Base-by-base conservation (phyloP, 2,797 vertebrate genomes). In the Pangasius sanitwongsei region DNA sequence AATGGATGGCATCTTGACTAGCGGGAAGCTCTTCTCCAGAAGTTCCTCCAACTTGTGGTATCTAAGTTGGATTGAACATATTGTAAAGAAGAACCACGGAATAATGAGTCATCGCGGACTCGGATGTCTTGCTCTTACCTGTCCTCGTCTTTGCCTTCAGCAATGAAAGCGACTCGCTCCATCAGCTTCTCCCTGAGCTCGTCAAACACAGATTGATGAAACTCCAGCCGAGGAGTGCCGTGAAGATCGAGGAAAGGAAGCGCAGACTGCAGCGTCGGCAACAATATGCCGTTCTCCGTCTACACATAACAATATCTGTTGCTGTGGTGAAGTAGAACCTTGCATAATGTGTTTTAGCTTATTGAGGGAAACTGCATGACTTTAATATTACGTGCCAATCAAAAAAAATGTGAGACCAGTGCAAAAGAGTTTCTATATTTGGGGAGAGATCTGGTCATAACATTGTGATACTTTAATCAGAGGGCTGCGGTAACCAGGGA, bases 191-290 rank as follows among this genome's bases (percentile, higher is more conserved):
- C 98, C 1, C 98, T 93, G 15, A 99, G 96, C 94, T 99, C 98
- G 0, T 99, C 98, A 3, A 99, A 99, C 37, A 99, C 98, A 0
- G 98, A 99, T 96, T 99, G 98, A 91, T 99, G 98, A 92, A 99
- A 99, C 95, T 99, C 98, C n/a, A 99, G 94, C 7, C 98, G 95
- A 0, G 98, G 98, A 0, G 98, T 99, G 23, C 98, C 98, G 0
- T 99, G 98, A 78, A 99, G 97, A 94, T 99, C 98, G 90, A 99
- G 92, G 94, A 99, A 99, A 18, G 98, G 98, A 85, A 99, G 93
- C 0, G 98, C 98, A 0, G 98, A 99, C 95, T 99, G 98, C 37
- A 99, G 96, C 0, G 98, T 99, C 0, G 98, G 98, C 94, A 99
- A 94, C 84, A 99, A 95, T 93, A 99, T 98, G 41, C 98, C 98